These are phyloP conservation scores for Drosophila kanapiae DNA, from an alignment of 1,140 invertebrate species.

Conservation along the genomic window DNA sequence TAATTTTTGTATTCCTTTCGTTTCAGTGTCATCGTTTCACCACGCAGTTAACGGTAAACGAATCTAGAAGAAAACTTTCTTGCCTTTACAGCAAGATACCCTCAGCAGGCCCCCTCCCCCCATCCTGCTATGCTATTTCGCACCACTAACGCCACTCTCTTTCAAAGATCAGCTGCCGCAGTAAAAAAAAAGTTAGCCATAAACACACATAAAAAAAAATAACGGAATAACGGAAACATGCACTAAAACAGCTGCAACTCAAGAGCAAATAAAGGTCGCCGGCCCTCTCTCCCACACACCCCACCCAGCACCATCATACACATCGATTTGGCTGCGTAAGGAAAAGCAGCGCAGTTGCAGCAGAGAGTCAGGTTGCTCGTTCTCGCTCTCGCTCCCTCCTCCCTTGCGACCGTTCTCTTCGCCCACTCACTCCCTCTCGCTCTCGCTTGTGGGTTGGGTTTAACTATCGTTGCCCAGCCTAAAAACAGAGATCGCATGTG, in stretches of 20 bases:
- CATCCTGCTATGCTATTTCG: not conserved
- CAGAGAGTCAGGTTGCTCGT: slow-evolving; percentile 61
- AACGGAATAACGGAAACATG: slow-evolving; percentile 28
- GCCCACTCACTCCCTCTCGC: slow-evolving; percentile 17
- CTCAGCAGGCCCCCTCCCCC: too few species aligned
- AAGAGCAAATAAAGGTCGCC: slow-evolving; percentile 78
- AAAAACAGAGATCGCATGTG: slow-evolving; percentile 68
- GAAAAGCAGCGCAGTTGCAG: slow-evolving; percentile 38
- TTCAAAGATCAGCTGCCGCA: slow-evolving; percentile 28
- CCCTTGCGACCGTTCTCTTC: slow-evolving; percentile 1
- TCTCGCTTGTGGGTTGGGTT: slow-evolving; percentile 62
- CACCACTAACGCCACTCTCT: not conserved
- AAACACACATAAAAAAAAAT: slow-evolving; percentile 19
- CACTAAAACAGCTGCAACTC: slow-evolving; percentile 67
- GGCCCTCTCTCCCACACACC: slow-evolving; percentile 1
- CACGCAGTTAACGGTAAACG: not conserved
- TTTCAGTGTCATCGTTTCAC: too few species aligned
- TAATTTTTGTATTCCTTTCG: too few species aligned
- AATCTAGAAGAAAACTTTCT: not conserved
- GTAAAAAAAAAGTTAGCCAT: slow-evolving; percentile 26
- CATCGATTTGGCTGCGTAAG: slow-evolving; percentile 29
- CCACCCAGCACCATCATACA: not conserved
- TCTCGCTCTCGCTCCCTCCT: slow-evolving; percentile 29
- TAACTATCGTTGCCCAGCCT: slow-evolving; percentile 74
- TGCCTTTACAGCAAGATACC: not conserved